Evolutionary conservation across 2,888 invertebrate genomes (phyloP).

Genomic region (Encarsia formosa): DNA sequence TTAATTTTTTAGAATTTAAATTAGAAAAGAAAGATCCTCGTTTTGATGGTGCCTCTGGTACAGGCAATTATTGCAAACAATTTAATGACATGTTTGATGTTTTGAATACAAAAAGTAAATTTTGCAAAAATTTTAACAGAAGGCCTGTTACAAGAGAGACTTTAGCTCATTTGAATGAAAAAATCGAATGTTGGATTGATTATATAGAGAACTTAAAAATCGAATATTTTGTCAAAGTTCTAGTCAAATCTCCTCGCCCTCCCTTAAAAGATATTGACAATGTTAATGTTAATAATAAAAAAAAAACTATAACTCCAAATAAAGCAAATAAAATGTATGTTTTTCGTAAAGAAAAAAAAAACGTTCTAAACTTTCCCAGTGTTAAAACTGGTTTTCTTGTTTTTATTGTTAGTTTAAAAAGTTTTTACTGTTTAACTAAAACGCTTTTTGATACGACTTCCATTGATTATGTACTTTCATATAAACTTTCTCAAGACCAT

Average conservation of each 20-base stretch:
- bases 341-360: no score
- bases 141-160: not conserved
- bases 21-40: constrained; percentile 11
- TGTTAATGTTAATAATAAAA: no score
- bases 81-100: constrained; percentile 16
- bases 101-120: constrained; percentile 14
- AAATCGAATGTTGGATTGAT: constrained; percentile 6
- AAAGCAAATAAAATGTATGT: no score
- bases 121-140: constrained; percentile 10
- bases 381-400: constrained; percentile 20
- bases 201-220: constrained; percentile 16
- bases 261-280: no score
- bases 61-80: constrained; percentile 23
- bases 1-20: no score
- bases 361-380: constrained; percentile 2
- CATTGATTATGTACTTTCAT: constrained; percentile 14
- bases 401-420: constrained; percentile 20
- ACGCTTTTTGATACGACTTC: constrained; percentile 9
- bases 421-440: constrained; percentile 13
- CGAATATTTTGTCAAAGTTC: no score
- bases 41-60: constrained; percentile 13
- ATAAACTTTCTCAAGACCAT: constrained; percentile 25
- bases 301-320: no score
- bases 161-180: constrained; percentile 1
- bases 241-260: no score